phyloP scores from a whole-genome alignment of 2,113 vertebrate species.

The Oncorhynchus masou region DNA sequence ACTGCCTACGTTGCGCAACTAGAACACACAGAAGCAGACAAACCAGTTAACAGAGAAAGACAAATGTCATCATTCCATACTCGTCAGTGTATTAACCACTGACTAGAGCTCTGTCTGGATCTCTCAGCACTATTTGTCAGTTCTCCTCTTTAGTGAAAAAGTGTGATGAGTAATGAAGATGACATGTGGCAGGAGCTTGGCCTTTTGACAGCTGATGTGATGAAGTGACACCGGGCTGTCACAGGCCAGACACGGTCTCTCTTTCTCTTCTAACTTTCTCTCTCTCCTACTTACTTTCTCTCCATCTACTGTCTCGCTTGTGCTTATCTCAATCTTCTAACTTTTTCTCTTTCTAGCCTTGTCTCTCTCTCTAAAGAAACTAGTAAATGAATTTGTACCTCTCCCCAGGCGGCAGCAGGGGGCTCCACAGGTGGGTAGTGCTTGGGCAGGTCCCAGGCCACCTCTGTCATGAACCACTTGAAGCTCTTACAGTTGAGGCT shows the following conservation, averaged over 20 bases:
- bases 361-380: neutral
- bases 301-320: neutral
- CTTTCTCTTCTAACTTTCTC: neutral
- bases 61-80: neutral
- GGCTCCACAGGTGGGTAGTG: conserved; percentile 96
- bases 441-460: conserved; percentile 94
- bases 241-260: neutral
- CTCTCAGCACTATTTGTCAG: too few species aligned
- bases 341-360: neutral
- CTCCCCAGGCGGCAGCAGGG: conserved; percentile 91
- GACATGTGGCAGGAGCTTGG: too few species aligned
- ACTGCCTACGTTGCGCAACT: conserved; percentile 85
- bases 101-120: too few species aligned
- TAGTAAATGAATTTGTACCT: conserved; percentile 70
- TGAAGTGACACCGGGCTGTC: neutral
- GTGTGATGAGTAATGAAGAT: too few species aligned
- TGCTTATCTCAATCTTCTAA: neutral
- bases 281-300: neutral
- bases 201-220: neutral
- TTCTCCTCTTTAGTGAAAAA: too few species aligned
- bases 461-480: conserved; percentile 94
- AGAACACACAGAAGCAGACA: conserved; percentile 32
- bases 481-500: conserved; percentile 88
- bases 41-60: neutral
- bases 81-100: too few species aligned